These are phyloP conservation scores for Abscondita cerata DNA, from an alignment of 2,888 invertebrate species.

Conservation along the genomic window DNA sequence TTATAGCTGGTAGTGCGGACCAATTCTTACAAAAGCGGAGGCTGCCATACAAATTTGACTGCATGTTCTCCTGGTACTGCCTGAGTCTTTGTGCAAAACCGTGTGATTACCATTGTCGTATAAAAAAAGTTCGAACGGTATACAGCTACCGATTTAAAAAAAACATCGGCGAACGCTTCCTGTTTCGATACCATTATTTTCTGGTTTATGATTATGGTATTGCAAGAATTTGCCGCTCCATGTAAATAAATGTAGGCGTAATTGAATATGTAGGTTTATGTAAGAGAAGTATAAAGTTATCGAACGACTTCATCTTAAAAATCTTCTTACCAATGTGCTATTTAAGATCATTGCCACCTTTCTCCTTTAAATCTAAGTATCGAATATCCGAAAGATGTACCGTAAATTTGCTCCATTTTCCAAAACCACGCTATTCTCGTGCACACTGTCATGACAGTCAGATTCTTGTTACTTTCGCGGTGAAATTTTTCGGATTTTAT, in stretches of 20 bases:
- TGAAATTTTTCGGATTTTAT: not conserved
- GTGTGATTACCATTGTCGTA: too few species aligned
- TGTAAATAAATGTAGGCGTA: not conserved
- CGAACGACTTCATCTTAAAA: slow-evolving; percentile 11
- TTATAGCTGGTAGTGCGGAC: too few species aligned
- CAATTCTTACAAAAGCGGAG: too few species aligned
- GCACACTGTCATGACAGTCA: slow-evolving; percentile 24
- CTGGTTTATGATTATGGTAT: too few species aligned
- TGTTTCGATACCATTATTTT: too few species aligned
- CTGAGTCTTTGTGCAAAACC: too few species aligned
- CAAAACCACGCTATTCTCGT: slow-evolving; percentile 27
- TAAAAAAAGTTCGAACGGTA: too few species aligned
- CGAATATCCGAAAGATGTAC: slow-evolving; percentile 34
- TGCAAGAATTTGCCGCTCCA: not conserved
- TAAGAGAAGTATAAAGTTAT: slow-evolving; percentile 5
- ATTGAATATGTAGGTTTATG: slow-evolving; percentile 5
- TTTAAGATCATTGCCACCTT: slow-evolving; percentile 10
- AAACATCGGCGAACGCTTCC: too few species aligned
- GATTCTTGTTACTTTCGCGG: slow-evolving; percentile 26
- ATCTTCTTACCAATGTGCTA: slow-evolving; percentile 10
- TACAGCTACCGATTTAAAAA: too few species aligned
- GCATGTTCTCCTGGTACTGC: too few species aligned
- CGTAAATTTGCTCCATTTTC: slow-evolving; percentile 41
- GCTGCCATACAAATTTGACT: too few species aligned
- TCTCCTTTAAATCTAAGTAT: slow-evolving; percentile 9